Conservation (phyloP, 2,797 vertebrate genomes). For the Trematomus bernacchii region DNA sequence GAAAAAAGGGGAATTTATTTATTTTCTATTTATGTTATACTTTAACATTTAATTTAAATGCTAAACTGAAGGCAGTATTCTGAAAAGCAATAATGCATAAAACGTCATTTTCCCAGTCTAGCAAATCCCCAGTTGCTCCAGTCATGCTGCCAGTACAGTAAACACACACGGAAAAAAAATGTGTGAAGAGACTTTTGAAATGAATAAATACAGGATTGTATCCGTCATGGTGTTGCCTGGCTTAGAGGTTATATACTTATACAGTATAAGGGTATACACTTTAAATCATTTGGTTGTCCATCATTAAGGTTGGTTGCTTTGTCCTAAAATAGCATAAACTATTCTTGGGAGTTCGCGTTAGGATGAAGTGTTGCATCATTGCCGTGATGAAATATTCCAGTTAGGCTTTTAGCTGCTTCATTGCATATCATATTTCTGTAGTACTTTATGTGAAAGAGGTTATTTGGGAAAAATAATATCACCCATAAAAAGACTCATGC, state of each 20-base stretch:
- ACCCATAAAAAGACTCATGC: neutral
- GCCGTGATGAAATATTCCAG: constrained; percentile 18
- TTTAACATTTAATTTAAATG: neutral
- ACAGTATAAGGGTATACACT: neutral
- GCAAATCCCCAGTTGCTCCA: neutral
- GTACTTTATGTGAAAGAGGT: neutral
- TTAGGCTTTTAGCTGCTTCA: neutral
- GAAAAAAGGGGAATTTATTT: neutral
- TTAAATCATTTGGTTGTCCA: neutral
- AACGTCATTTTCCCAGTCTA: neutral
- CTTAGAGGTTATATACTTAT: neutral
- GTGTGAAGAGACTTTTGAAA: neutral
- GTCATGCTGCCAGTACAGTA: too few species aligned
- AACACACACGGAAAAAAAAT: too few species aligned
- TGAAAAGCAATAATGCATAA: neutral
- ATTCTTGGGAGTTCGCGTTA: constrained; percentile 9
- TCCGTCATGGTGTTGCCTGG: neutral
- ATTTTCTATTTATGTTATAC: neutral
- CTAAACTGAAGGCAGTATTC: neutral
- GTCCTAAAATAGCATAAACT: neutral
- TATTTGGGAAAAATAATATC: neutral
- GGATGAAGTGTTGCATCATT: constrained; percentile 10
- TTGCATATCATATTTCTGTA: neutral
- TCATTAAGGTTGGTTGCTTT: neutral
- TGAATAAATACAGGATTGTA: neutral